phyloP scores from a whole-genome alignment of 2,888 invertebrate species.

The Cephus pygmeus region DNA sequence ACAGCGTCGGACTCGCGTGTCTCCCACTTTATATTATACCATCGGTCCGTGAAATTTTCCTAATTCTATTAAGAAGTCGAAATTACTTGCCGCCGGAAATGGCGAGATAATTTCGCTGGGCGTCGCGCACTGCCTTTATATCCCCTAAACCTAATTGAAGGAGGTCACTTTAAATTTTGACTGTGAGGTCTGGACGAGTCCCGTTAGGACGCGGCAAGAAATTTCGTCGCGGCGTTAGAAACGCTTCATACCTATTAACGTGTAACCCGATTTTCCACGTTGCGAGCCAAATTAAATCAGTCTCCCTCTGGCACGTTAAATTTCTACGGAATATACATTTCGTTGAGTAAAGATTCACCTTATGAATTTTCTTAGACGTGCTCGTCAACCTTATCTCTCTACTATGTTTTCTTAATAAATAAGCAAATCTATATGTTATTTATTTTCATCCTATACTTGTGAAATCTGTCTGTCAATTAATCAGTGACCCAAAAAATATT shows the following conservation, averaged over 20 bases:
- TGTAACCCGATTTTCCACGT: not conserved
- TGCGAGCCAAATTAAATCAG: not conserved
- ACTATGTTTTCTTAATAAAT: not conserved
- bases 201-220: constrained; percentile 7
- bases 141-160: constrained; percentile 53
- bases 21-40: constrained; percentile 29
- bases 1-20: not conserved
- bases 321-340: not conserved
- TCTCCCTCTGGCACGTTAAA: not conserved
- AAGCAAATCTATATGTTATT: not conserved
- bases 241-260: not conserved
- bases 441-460: too few species aligned
- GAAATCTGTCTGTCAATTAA: too few species aligned
- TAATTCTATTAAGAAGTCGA: constrained; percentile 52
- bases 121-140: constrained; percentile 4
- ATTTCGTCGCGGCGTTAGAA: constrained; percentile 1
- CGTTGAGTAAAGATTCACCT: not conserved
- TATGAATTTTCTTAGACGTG: not conserved
- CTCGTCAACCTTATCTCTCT: not conserved
- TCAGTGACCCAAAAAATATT: too few species aligned
- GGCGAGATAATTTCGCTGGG: constrained; percentile 15
- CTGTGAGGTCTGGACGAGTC: constrained; percentile 2
- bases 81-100: constrained; percentile 48
- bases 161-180: constrained; percentile 15
- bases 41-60: constrained; percentile 43